A percentile compares a stretch with the other conserved stretches of the same genome.
Conservation (phyloP, 1,140 invertebrate species). For the Panagrolaimus sp. region DNA sequence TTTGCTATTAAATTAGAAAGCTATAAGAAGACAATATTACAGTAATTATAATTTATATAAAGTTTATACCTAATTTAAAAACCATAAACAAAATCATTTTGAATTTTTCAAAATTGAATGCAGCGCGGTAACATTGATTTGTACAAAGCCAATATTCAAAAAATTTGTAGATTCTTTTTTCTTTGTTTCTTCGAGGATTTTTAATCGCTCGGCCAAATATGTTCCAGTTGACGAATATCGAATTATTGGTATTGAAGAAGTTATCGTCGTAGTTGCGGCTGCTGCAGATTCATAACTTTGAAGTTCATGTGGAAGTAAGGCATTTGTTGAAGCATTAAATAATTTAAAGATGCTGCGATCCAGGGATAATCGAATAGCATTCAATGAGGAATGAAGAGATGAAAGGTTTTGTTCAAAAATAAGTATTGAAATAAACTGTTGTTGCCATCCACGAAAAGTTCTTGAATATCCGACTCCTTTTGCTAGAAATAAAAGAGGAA, state of each 20-base stretch:
- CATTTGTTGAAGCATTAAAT: neutral
- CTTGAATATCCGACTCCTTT: neutral
- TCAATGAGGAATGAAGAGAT: neutral
- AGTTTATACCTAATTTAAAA: neutral
- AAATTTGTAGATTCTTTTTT: neutral
- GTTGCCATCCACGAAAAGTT: neutral
- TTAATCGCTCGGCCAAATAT: neutral
- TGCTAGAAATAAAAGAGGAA: neutral
- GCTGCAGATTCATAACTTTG: neutral
- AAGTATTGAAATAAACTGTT: neutral
- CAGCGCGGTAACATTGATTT: neutral
- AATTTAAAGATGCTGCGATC: neutral
- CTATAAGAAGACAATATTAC: no score
- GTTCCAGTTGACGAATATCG: neutral
- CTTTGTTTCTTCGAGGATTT: neutral
- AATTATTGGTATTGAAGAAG: neutral
- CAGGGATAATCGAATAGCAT: neutral
- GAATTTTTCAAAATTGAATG: neutral
- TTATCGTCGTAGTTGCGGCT: neutral
- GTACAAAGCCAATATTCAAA: conserved; percentile 4
- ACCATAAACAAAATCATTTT: neutral
- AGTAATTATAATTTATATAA: no score
- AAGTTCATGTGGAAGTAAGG: neutral
- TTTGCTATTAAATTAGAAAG: neutral
- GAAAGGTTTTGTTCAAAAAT: neutral